Base-by-base conservation (phyloP, 64 coral and sea anemone genomes). In the Cladopsammia gracilis region DNA sequence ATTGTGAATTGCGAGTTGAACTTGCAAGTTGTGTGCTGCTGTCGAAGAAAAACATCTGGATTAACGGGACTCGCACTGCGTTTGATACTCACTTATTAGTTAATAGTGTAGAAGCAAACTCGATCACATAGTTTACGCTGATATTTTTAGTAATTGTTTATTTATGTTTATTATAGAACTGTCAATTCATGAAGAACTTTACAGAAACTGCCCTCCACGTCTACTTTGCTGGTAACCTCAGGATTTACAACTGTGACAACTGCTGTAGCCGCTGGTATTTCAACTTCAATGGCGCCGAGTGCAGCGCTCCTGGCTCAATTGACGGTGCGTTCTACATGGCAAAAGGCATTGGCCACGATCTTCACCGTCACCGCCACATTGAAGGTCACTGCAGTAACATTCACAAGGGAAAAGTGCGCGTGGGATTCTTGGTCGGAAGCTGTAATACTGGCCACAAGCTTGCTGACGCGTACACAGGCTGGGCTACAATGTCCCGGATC, bases 231-330 rank as follows among this genome's bases (percentile, higher is more conserved):
- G 47, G 72, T 51, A 75, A 75, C 6, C 72, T 51, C 12, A 48
- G 72, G 72, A 22, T 75, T 50, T 10, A 19, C 19, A 20, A 50
- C 6, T 75, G 72, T 8, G 47, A 75, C 19, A 6, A 6, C 0
- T 75, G 72, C 47, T 75, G 72, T 20, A 75, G 72, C 18, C 72
- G 44, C 49, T 75, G 72, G 72, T 75, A 75, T 51, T 75, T 75
- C 72, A 75, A 2, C 10, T 72, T 72, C 70, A 72, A 72, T 44
- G 70, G 26, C 34, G 42, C 70, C 26, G 70, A 72, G 70, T 47
- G 42, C 34, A 72, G 70, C 26, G 8, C 70, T 16, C 70, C 70
- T 45, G 70, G 42, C 0, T 2, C 42, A 56, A 56, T 56, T 56
- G 53, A 56, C 12, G 53, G 53, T 10, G 53, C 53, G 12, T 56